Percentiles rank a stretch among this genome's conserved stretches.
These are phyloP conservation scores for Trogon melanurus DNA, from an alignment of 2,113 vertebrate genomes.

Conservation along the genomic window DNA sequence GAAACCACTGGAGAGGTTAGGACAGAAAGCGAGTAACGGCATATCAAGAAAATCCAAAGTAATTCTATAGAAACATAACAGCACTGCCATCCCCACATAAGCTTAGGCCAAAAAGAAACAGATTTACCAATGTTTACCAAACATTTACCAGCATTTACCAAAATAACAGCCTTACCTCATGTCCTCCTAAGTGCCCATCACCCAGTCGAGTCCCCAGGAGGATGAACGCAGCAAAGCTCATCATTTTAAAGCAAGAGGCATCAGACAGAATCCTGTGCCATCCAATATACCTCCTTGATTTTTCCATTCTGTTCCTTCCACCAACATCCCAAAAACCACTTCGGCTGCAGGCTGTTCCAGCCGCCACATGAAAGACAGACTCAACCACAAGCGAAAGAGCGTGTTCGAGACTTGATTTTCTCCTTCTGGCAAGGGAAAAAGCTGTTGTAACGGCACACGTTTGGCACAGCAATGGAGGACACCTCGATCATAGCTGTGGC, in stretches of 20 bases:
- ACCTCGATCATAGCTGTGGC: neutral
- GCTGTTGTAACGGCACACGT: neutral
- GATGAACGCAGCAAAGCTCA: neutral
- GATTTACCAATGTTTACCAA: no score
- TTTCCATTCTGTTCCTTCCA: constrained; percentile 14
- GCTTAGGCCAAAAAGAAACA: neutral
- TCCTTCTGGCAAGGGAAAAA: neutral
- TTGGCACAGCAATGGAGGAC: neutral
- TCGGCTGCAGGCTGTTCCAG: neutral
- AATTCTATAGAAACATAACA: neutral
- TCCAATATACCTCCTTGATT: neutral
- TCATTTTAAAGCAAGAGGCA: neutral
- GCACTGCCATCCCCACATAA: neutral
- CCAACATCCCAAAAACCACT: neutral
- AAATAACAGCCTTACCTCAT: neutral
- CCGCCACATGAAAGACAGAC: neutral
- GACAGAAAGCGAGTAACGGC: neutral
- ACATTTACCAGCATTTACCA: neutral
- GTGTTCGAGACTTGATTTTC: neutral
- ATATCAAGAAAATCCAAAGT: neutral
- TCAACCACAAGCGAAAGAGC: neutral
- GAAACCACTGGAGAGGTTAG: neutral
- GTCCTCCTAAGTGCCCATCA: neutral
- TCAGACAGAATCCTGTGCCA: neutral
- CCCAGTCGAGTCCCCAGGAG: neutral